These are phyloP conservation scores for Calephelis perditalis DNA, from an alignment of 2,888 invertebrate genomes.

Conservation along the genomic window DNA sequence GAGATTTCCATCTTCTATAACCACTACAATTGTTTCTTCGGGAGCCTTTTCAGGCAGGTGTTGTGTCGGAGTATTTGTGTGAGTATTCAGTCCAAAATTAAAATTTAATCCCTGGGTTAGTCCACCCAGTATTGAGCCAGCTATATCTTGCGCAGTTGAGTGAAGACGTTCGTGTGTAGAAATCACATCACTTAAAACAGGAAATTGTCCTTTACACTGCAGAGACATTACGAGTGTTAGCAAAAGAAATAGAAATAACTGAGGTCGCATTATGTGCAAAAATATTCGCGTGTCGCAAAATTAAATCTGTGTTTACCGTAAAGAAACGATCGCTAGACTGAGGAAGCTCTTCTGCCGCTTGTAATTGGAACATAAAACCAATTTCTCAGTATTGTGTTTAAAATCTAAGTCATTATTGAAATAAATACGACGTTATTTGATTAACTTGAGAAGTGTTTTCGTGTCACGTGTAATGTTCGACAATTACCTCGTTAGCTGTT, in stretches of 20 bases:
- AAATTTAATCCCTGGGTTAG: background rate
- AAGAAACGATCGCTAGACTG: conserved; percentile 36
- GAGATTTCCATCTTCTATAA: background rate
- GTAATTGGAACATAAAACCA: conserved; percentile 2
- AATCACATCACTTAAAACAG: background rate
- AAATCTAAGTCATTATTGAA: background rate
- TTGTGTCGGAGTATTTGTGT: background rate
- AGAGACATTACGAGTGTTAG: background rate
- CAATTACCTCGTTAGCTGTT: no score
- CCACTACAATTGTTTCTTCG: background rate
- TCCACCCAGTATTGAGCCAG: background rate
- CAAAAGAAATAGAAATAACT: conserved; percentile 3
- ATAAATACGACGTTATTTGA: no score
- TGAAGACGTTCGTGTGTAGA: background rate
- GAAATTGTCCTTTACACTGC: conserved; percentile 7
- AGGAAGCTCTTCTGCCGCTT: conserved; percentile 33
- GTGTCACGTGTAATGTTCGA: no score
- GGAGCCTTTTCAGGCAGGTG: background rate
- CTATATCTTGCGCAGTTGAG: conserved; percentile 3
- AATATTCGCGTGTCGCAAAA: background rate
- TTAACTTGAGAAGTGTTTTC: no score
- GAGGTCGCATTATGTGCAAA: conserved; percentile 2
- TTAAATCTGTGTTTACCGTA: conserved; percentile 28
- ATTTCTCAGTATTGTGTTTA: background rate
- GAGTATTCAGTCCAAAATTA: background rate